Evolutionary conservation across 2,113 vertebrate genomes (phyloP), one percentile per base, ranked within the genome.

Genomic region (Menidia beryllina): DNA sequence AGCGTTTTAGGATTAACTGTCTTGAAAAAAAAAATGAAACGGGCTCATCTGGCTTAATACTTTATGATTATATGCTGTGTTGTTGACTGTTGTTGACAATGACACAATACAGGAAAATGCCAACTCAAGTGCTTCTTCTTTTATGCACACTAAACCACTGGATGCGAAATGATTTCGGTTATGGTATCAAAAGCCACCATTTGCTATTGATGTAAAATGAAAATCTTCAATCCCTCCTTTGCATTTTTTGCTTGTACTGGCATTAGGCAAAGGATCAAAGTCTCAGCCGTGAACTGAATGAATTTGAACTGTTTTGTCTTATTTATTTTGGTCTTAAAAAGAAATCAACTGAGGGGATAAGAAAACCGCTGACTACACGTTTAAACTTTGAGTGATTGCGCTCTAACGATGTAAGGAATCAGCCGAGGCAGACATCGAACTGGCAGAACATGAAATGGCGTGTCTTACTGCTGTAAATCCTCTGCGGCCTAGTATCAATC

Each of bases 401-500:
- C n/a, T n/a, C n/a, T n/a, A n/a, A n/a, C n/a, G 36, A 50, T 36
- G 56, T 26, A 36, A 24, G 27, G 43, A 56, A 52, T 19, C 27
- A 48, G 30, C 20, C 8, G 53, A 61, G 66, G 21, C 7, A 65
- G 24, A 64, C 55, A 69, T 70, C 74, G 72, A 79, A 81, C 68
- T 77, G 77, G 72, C 71, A 75, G 63, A 38, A 84, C 77, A 75
- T 77, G 77, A 82, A 90, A 87, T 77, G 57, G 75, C 84, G 67
- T 77, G 82, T 53, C 57, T 47, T 50, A 56, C 47, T 25, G 68
- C 66, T 75, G 63, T 82, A 82, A 88, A 82, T 71, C 83, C 54
- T 83, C 57, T 13, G 30, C 47, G 77, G 60, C 59, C 61, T 71
- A 74, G 83, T 85, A 85, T 89, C 88, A 91, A 91, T 89, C 80